These are phyloP conservation scores for Samia ricini DNA, from an alignment of 1,140 invertebrate species.

Conservation along the genomic window DNA sequence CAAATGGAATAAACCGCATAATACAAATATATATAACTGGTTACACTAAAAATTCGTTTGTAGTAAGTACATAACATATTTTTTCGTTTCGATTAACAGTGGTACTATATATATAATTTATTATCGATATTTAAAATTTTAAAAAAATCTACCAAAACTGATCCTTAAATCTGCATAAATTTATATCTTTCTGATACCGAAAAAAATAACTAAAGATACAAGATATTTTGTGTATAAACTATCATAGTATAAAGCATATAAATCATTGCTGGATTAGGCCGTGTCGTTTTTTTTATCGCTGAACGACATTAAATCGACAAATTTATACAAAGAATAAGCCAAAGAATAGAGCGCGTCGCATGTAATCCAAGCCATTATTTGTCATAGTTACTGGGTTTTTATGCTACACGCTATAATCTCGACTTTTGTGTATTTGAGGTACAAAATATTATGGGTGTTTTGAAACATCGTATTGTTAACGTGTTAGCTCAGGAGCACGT, in stretches of 20 bases:
- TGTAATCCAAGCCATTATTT: slow-evolving; percentile 50
- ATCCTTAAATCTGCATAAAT: no score
- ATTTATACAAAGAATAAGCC: slow-evolving; percentile 31
- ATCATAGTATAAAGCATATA: no score
- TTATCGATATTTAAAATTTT: no score
- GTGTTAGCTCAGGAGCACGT: slow-evolving; percentile 38
- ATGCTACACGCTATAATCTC: slow-evolving; percentile 43
- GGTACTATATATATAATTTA: no score
- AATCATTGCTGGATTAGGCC: slow-evolving; percentile 3
- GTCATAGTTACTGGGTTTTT: slow-evolving; percentile 49
- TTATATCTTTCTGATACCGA: no score
- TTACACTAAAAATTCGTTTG: not conserved
- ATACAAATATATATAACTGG: not conserved
- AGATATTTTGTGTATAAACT: no score
- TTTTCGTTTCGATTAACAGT: no score
- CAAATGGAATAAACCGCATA: slow-evolving; percentile 22
- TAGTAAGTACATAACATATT: no score
- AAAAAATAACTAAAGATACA: no score
- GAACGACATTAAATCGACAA: slow-evolving; percentile 42
- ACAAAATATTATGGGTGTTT: slow-evolving; percentile 57
- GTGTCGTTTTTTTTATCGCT: slow-evolving; percentile 16
- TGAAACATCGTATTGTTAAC: slow-evolving; percentile 52
- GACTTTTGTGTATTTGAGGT: slow-evolving; percentile 46
- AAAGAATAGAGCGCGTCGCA: slow-evolving; percentile 32
- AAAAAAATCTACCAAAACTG: no score